Conservation (phyloP, 2,888 invertebrate genomes). For the Lasioglossum morio region DNA sequence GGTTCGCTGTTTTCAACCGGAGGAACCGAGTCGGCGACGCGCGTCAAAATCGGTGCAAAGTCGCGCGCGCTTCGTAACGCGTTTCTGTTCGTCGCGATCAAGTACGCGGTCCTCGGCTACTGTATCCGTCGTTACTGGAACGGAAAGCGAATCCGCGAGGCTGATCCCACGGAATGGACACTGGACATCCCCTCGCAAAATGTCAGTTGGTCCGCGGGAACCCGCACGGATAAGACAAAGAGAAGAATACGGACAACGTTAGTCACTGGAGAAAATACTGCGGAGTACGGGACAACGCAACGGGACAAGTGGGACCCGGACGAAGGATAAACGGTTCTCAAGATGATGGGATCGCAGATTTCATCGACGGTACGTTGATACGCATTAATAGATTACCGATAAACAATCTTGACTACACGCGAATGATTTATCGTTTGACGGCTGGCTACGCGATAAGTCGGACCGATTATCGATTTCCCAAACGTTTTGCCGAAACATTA, state of each 20-base stretch:
- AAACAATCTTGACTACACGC: constrained; percentile 16
- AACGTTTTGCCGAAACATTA: background rate
- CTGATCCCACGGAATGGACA: constrained; percentile 51
- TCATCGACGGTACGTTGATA: constrained; percentile 52
- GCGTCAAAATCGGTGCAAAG: constrained; percentile 59
- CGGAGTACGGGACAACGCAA: constrained; percentile 22
- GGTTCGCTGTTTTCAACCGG: constrained; percentile 22
- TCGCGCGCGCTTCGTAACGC: constrained; percentile 73
- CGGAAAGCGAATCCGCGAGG: background rate
- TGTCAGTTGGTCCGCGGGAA: constrained; percentile 27
- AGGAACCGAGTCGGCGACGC: background rate
- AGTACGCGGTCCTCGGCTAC: constrained; percentile 77
- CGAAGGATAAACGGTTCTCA: constrained; percentile 20
- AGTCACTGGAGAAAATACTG: constrained; percentile 33
- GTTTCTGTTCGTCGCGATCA: constrained; percentile 75
- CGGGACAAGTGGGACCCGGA: background rate
- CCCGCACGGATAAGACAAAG: constrained; percentile 29
- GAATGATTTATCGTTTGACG: constrained; percentile 39
- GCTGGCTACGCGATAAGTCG: constrained; percentile 34
- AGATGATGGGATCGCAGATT: constrained; percentile 45
- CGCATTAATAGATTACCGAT: constrained; percentile 47
- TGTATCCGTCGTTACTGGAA: constrained; percentile 71
- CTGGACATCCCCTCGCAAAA: constrained; percentile 50
- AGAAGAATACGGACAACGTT: background rate
- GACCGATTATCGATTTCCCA: constrained; percentile 61